Base-by-base conservation (phyloP, 2,113 vertebrate genomes). In the Dromiciops gliroides region DNA sequence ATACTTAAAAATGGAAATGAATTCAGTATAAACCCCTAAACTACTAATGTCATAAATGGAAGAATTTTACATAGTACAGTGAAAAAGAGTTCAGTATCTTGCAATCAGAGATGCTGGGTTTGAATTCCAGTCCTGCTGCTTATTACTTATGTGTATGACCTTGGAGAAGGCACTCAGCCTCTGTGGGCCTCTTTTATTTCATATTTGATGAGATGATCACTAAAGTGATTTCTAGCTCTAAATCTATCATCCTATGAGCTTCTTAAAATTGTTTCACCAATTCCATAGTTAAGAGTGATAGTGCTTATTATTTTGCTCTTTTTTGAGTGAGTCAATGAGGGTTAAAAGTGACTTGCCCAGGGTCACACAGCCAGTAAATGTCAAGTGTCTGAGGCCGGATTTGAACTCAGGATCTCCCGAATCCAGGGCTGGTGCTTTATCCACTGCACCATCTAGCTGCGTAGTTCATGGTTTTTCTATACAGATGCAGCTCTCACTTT, bases 401-500 rank as follows among this genome's bases (percentile, higher is more conserved):
- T 50, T 50, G 50, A 50, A 50, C 50, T 50, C 50, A 50, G 50
- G 50, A 7, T 7, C 50, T 50, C 50, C 50, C 10, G 50, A 50
- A 4, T 50, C 50, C 50, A 50, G 4, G 50, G 50, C 50, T 10
- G 50, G 50, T 50, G 10, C 50, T 50, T 10, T 50, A 50, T 50
- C 50, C 50, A 50, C 50, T 50, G 50, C 10, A 10, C 50, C 50
- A 50, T 50, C 50, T 50, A 50, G 50, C 50, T 50, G 50, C 50
- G n/a, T n/a, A n/a, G n/a, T n/a, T n/a, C n/a, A n/a, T 67, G 56
- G 90, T 95, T 94, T 95, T 60, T 31, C 67, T 92, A 16, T 89
- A 51, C 83, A 60, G 50, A 48, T 75, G 25, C 53, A 89, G n/a
- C 23, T 67, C 23, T 67, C 94, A 51, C 88, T 95, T 93, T 94